Base-by-base conservation (phyloP, 2,888 invertebrate species). In the Zeuzera pyrina region DNA sequence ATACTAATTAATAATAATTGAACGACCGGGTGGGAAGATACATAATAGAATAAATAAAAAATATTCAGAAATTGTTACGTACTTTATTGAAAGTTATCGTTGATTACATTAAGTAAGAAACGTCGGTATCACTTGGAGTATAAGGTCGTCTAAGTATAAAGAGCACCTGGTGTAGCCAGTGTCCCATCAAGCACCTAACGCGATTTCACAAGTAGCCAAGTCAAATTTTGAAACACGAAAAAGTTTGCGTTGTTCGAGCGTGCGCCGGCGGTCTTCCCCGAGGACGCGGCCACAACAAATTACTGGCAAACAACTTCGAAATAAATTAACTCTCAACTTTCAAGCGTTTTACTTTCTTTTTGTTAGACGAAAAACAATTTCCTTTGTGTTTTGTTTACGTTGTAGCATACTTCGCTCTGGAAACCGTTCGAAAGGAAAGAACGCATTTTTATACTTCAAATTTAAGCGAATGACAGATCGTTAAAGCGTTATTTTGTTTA, bases 261-360 rank as follows among this genome's bases (percentile, higher is more conserved):
- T 63, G 58, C 63, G 62, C 63, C 55, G 50, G 56, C 64, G 60
- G 65, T 56, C 60, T 59, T 66, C 72, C 68, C 70, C 38, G 52
- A 61, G 73, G 74, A 73, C 66, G 59, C 57, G 59, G 65, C 73
- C 77, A 64, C 76, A 78, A 73, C 77, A 77, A 78, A 78, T 78
- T 77, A 77, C 76, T 65, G 66, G 66, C 73, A 74, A 79, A 79
- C 78, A 78, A 79, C 76, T 78, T 76, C 64, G 59, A 77, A 78
- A 78, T 78, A 78, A 79, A 79, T 79, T 78, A 76, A 73, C 73
- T 78, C 74, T 64, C 77, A 77, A 38, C 74, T 78, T 77, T 74
- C 63, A 68, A 76, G 66, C 70, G 70, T 76, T 78, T 71, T 69
- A 68, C 70, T 71, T 73, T 70, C 67, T 70, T 72, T 70, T 64